Conservation (phyloP, 2,888 invertebrate genomes). For the Amblyteles armatorius region DNA sequence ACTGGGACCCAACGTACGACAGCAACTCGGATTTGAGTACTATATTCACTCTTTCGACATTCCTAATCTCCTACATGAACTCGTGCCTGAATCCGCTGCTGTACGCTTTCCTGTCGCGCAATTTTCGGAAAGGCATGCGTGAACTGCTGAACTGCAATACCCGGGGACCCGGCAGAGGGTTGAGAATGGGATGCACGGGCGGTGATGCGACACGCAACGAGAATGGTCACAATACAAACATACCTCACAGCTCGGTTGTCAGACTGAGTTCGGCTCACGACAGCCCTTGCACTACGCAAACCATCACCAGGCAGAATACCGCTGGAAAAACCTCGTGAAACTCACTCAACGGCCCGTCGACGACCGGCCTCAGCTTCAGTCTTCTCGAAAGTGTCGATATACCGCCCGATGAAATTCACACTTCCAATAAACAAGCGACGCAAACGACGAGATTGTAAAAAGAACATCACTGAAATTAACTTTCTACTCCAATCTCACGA, state of each 20-base stretch:
- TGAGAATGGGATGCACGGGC: slow-evolving; percentile 75
- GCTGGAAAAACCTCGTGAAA: slow-evolving; percentile 67
- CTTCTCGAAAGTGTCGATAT: slow-evolving; percentile 38
- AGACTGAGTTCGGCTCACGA: slow-evolving; percentile 76
- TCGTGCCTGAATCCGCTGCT: slow-evolving; percentile 96
- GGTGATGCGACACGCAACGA: slow-evolving; percentile 73
- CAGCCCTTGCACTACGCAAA: slow-evolving; percentile 73
- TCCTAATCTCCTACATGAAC: slow-evolving; percentile 95
- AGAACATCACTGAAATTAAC: background rate
- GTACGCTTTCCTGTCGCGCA: slow-evolving; percentile 94
- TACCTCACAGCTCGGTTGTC: slow-evolving; percentile 75
- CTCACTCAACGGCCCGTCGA: slow-evolving; percentile 58
- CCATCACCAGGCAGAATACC: slow-evolving; percentile 72
- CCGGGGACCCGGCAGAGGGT: slow-evolving; percentile 75
- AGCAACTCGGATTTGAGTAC: slow-evolving; percentile 88
- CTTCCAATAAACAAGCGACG: background rate
- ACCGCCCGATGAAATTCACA: slow-evolving; percentile 23
- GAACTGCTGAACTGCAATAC: slow-evolving; percentile 90
- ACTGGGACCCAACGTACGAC: slow-evolving; percentile 86
- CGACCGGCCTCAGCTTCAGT: slow-evolving; percentile 61
- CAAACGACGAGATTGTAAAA: slow-evolving; percentile 52
- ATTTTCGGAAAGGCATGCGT: slow-evolving; percentile 93
- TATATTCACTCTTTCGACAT: slow-evolving; percentile 93
- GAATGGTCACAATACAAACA: slow-evolving; percentile 70
- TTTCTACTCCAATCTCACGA: slow-evolving; percentile 11